Evolutionary conservation across 2,113 vertebrate species (phyloP), one percentile per base, ranked within the genome.

Genomic region (Cyanoramphus novaezelandiae): DNA sequence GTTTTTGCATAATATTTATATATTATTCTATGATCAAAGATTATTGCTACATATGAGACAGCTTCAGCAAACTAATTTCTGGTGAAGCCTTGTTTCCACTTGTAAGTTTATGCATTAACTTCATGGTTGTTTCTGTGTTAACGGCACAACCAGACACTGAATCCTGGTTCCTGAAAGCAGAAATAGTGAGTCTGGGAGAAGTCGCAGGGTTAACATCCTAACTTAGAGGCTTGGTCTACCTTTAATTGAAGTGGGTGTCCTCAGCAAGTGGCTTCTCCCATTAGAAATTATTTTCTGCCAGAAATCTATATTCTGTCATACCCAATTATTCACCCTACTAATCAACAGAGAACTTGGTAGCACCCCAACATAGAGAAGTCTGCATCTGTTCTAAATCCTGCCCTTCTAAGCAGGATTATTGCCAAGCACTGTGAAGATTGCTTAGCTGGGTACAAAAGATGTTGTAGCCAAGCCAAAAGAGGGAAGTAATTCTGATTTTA

Each of bases 361-460:
- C 95, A 78, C 97, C 96, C 95, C 84, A 62, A 96, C 96, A 93
- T 72, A 41, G 87, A 96, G 86, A 96, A 96, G 85, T 93, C 85
- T 81, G 93, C 97, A 97, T 98, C 96, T 98, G 97, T 98, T 97
- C 96, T 94, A 96, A 97, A 97, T 95, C 95, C 94, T 97, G 94
- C 97, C 97, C 95, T 97, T 78, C 95, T 79, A 95, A 96, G 93
- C 86, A 96, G 96, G 83, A 97, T 95, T 91, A 63, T 88, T 92
- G 97, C 97, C 97, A 97, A 96, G 80, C 44, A 68, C 96, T 88
- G 76, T 60, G 69, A 95, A 97, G 97, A 97, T 97, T 97, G 95
- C 97, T 98, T 98, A 97, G 97, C 97, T 98, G 97, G 97, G 97
- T 98, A 98, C 97, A 97, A 98, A 97, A 98, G 97, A 97, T 93